phyloP scores from a whole-genome alignment of 2,888 invertebrate genomes.

The Autographa gamma region DNA sequence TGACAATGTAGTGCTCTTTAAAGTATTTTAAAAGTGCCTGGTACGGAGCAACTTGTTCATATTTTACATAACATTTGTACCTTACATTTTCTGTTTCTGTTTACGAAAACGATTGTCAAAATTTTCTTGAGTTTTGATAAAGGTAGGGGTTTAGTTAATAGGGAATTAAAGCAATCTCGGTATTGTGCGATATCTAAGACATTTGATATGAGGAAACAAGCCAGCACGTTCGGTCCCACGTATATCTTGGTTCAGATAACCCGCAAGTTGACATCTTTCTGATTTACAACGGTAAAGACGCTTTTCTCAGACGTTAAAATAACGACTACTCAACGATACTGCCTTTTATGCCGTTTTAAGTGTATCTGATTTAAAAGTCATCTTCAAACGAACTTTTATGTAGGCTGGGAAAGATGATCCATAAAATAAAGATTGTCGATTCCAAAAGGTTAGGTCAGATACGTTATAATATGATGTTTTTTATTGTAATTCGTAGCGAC shows the following conservation, averaged over 20 bases:
- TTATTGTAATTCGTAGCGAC: too few relatives aligned
- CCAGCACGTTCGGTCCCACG: conserved; percentile 58
- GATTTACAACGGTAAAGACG: conserved; percentile 56
- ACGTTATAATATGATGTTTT: background rate
- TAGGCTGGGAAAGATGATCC: background rate
- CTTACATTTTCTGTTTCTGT: conserved; percentile 10
- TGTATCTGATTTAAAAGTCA: conserved; percentile 20
- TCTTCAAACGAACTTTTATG: background rate
- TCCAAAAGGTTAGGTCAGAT: background rate
- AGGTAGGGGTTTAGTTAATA: conserved; percentile 34
- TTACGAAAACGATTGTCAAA: conserved; percentile 17
- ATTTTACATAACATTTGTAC: conserved; percentile 5
- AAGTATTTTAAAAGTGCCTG: conserved; percentile 28
- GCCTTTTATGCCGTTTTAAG: conserved; percentile 22
- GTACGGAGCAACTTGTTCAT: conserved; percentile 17
- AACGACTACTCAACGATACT: conserved; percentile 52
- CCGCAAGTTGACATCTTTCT: conserved; percentile 56
- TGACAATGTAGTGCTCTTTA: conserved; percentile 12
- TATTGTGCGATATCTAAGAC: conserved; percentile 33
- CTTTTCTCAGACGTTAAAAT: conserved; percentile 48
- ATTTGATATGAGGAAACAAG: conserved; percentile 57
- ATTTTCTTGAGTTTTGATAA: conserved; percentile 8
- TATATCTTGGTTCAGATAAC: conserved; percentile 68
- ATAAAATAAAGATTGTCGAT: background rate
- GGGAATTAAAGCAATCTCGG: conserved; percentile 27